Evolutionary conservation across 2,797 vertebrate species (phyloP).

Genomic region (Phyllotis vaccarum): DNA sequence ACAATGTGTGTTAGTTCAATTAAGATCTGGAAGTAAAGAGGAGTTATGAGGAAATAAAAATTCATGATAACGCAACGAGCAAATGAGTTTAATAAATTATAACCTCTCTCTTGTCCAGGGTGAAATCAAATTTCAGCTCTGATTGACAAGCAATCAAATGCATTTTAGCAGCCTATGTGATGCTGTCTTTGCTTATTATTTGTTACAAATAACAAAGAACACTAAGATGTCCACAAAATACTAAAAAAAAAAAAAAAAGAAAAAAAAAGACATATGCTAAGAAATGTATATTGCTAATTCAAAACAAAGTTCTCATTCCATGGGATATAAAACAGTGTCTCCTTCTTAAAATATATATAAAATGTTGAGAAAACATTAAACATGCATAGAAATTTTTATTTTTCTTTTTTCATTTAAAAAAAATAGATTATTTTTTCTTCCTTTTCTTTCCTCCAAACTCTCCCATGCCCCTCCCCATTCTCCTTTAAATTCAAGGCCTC

Average conservation of each 20-base stretch:
- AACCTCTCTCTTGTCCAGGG: background rate
- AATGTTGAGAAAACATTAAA: background rate
- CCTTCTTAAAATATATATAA: background rate
- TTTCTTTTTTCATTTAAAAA: background rate
- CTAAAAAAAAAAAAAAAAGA: no score
- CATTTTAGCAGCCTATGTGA: background rate
- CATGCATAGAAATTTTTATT: background rate
- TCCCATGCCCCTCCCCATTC: background rate
- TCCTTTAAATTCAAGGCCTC: background rate
- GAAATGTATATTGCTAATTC: background rate
- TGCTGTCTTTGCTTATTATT: background rate
- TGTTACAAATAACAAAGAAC: background rate
- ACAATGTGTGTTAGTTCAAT: background rate
- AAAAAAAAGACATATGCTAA: background rate
- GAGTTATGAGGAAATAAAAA: background rate
- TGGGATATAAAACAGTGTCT: background rate
- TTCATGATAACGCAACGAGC: background rate
- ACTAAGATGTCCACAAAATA: background rate
- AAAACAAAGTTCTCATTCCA: background rate
- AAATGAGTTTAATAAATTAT: constrained; percentile 44
- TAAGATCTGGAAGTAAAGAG: background rate
- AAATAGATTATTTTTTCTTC: background rate
- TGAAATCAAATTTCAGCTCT: background rate
- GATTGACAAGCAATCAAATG: background rate
- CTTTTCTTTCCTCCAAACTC: background rate